These are phyloP conservation scores for Diabrotica balteata DNA, from an alignment of 2,888 invertebrate genomes.

Conservation along the genomic window DNA sequence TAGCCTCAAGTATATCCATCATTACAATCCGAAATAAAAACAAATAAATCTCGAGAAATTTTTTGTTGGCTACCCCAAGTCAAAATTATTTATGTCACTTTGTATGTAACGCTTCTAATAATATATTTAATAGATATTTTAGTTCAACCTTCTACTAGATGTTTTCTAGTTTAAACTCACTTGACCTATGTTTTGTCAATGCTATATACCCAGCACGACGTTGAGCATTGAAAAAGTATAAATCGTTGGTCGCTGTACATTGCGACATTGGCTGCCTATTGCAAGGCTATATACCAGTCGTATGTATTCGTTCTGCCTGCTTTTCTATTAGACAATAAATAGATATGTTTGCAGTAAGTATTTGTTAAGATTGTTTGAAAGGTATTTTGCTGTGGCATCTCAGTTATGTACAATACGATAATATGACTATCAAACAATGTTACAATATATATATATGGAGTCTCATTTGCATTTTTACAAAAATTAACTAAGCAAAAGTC, in stretches of 20 bases:
- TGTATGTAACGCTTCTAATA: conserved; percentile 26
- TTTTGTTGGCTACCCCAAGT: conserved; percentile 20
- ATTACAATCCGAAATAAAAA: neutral
- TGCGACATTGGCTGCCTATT: conserved; percentile 26
- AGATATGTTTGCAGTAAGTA: no score
- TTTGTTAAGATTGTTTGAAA: no score
- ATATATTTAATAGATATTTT: conserved; percentile 29
- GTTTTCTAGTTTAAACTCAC: conserved; percentile 38
- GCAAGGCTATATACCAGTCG: conserved; percentile 27
- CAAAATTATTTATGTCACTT: conserved; percentile 25
- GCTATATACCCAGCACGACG: conserved; percentile 30
- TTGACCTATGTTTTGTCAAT: conserved; percentile 39
- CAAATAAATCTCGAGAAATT: conserved; percentile 7
- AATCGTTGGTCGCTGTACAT: conserved; percentile 13
- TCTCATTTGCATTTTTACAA: no score
- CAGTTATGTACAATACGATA: no score
- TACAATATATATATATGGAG: no score
- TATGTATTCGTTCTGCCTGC: no score
- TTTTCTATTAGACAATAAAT: no score
- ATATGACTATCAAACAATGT: no score
- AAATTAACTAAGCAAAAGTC: no score
- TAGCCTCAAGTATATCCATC: neutral
- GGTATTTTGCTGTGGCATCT: no score
- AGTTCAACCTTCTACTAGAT: conserved; percentile 33
- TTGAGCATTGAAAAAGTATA: conserved; percentile 23